Evolutionary conservation across 2,797 vertebrate genomes (phyloP), one percentile per base, ranked within the genome.

Genomic region (Sebastes hubbsi): DNA sequence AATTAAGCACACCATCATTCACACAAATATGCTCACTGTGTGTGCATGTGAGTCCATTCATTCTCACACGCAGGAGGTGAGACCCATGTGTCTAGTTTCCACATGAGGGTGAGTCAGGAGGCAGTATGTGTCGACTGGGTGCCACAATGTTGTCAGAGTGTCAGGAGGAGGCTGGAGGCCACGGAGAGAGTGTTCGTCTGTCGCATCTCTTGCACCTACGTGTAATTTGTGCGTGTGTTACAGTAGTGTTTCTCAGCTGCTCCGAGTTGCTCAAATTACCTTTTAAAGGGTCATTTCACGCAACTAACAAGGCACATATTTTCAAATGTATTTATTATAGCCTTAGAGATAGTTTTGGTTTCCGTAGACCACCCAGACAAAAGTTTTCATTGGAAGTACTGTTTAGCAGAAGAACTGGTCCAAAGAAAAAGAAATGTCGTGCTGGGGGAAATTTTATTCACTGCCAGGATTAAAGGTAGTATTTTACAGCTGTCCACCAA

Each of bases 61-160:
- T 78, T 80, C 68, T 82, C 73, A 82, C 65, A 73, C 30, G 11
- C 73, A 55, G 65, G 84, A 86, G 82, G 64, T 87, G 84, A 87
- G 82, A 88, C 64, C 72, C 77, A 46, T 80, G 81, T 89, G 88
- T 88, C 52, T 85, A 77, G 68, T 87, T 90, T 92, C 89, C 86
- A 87, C 67, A 54, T 62, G 75, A 80, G 60, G 72, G 79, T 87
- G 90, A 91, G 92, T 91, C 92, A 88, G 85, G 66, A 80, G 77
- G 80, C 80, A 78, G 81, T 90, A 91, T 94, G 84, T 94, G 74
- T 88, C 87, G 65, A 80, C 77, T 62, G 36, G 85, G 87, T 91
- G 93, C 80, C 77, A 93, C 90, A 93, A 90, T 92, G 85, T 89
- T 89, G 72, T 85, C 75, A 12, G 60, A 67, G 78, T 60, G 74